Conservation (phyloP, 1,140 invertebrate genomes). For the Ridgeia piscesae region DNA sequence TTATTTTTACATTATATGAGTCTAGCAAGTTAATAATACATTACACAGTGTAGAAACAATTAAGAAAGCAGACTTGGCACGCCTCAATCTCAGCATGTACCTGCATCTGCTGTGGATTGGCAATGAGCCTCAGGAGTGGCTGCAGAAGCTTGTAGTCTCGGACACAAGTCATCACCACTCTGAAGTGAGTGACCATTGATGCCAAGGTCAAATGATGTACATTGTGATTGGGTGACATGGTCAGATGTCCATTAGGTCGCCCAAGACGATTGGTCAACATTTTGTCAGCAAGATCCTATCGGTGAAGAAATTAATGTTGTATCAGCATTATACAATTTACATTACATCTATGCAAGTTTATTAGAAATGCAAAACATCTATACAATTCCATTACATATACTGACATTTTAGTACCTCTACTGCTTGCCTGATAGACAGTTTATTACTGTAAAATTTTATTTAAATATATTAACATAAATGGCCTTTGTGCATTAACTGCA, state of each 20-base stretch:
- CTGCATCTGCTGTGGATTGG: slow-evolving; percentile 12
- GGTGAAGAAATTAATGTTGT: background rate
- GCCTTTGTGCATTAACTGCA: too few species aligned
- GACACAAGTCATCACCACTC: background rate
- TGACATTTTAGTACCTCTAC: background rate
- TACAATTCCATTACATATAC: too few species aligned
- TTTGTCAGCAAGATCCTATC: background rate
- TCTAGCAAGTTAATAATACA: too few species aligned
- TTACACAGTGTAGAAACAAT: too few species aligned
- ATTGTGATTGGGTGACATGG: background rate
- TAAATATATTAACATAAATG: background rate
- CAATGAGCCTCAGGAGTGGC: slow-evolving; percentile 21
- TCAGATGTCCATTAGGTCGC: background rate
- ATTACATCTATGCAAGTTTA: background rate
- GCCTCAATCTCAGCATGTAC: too few species aligned
- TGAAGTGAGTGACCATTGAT: background rate
- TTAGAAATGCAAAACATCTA: too few species aligned
- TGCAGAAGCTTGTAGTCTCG: slow-evolving; percentile 20
- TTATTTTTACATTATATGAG: too few species aligned
- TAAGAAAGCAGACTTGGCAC: too few species aligned
- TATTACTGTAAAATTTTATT: background rate
- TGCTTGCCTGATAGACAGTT: background rate
- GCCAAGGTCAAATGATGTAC: background rate
- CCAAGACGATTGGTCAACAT: background rate
- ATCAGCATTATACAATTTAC: background rate